Evolutionary conservation across 1,140 invertebrate species (phyloP).

Genomic region (Brachionus rubens): DNA sequence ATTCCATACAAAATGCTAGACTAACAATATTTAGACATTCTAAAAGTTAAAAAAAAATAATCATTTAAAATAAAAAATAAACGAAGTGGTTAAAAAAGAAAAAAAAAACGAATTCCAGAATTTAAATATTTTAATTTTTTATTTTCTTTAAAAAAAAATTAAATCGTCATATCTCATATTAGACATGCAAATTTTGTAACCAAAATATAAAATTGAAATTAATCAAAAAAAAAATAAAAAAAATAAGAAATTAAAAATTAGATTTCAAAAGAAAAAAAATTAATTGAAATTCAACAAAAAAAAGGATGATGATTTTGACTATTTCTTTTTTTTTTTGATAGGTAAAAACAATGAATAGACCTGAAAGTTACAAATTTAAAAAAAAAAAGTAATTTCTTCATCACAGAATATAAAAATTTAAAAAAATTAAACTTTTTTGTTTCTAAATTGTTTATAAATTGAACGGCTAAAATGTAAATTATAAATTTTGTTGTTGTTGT

Average conservation of each 20-base stretch:
- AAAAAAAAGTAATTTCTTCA: slow-evolving; percentile 14
- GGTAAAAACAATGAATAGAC: too few species aligned
- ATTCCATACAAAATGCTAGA: too few species aligned
- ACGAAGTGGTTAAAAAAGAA: too few species aligned
- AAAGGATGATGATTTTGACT: too few species aligned
- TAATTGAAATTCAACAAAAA: not conserved
- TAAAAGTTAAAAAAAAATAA: too few species aligned
- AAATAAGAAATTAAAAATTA: too few species aligned
- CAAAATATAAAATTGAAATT: not conserved
- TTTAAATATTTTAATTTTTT: not conserved
- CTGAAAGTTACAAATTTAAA: slow-evolving; percentile 1
- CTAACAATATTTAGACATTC: too few species aligned
- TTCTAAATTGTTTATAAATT: slow-evolving; percentile 29
- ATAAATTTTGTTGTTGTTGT: not conserved
- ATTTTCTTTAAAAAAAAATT: not conserved
- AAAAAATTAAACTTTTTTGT: not conserved
- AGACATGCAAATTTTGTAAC: slow-evolving; percentile 29
- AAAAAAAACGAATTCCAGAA: too few species aligned
- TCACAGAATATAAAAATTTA: slow-evolving; percentile 9
- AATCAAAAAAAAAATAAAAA: too few species aligned
- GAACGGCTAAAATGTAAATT: slow-evolving; percentile 30
- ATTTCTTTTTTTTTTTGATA: too few species aligned
- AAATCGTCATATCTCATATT: slow-evolving; percentile 11
- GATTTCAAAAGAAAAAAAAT: slow-evolving; percentile 5
- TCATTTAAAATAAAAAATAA: too few species aligned